Base-by-base conservation (phyloP, 2,888 invertebrate genomes). In the Thereva nobilitata region DNA sequence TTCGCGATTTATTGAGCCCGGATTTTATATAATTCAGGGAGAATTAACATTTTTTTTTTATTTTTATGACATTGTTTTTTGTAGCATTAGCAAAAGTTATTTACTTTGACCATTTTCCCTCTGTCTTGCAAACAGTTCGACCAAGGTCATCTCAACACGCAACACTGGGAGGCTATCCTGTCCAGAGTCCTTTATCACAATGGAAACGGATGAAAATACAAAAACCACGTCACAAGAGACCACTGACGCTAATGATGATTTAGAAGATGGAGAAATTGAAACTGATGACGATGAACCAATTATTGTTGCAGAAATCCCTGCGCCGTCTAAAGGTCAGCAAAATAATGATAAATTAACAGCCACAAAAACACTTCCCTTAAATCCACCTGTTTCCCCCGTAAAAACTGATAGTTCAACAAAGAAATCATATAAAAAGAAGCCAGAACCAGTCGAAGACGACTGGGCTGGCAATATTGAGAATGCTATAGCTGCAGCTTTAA, bases 191-290 rank as follows among this genome's bases (percentile, higher is more conserved):
- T 23, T 23, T 23, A 23, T 23, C 23, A 23, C 23, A 23, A 23
- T 23, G 23, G 23, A 23, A 23, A 23, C 23, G 23, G 23, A 23
- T 23, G 23, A 23, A 23, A 23, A 23, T 23, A 23, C 23, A 23
- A 23, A 23, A 23, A 23, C 23, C 23, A 23, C 23, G 23, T 23
- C 23, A 23, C 23, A 23, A 23, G 23, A 23, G 23, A 23, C 23
- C 23, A 23, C 23, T 47, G 50, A 54, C 34, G 59, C 64, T 50
- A 82, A 82, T 52, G 86, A 89, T 76, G 92, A 93, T 78, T 84
- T 93, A 72, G 93, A 94, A 82, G 93, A 93, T 77, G 93, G 93
- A 55, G 93, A 93, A 80, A 92, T 93, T 73, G 92, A 92, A 73
- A 84, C 86, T 68, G 86, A 86, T 71, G 84, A 83, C 75, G 70